These are phyloP conservation scores for Andricus curvator DNA, from an alignment of 2,888 invertebrate species.

Conservation along the genomic window DNA sequence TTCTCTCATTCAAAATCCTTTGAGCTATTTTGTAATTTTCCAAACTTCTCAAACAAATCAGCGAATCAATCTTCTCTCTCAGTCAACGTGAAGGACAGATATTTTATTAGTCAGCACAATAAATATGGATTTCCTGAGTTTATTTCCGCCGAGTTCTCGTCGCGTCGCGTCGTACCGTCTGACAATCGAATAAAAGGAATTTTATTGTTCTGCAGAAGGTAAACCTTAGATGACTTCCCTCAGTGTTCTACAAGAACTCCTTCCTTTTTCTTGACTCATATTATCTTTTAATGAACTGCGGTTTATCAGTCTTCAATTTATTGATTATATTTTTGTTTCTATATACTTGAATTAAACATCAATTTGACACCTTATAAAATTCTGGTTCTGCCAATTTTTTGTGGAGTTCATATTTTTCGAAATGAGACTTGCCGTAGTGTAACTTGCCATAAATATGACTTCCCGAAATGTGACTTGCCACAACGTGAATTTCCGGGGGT, in stretches of 20 bases:
- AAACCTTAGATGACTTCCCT: conserved; percentile 10
- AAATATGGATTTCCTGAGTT: conserved; percentile 33
- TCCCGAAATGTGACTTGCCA: too few species aligned
- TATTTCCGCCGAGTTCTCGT: conserved; percentile 7
- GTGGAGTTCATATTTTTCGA: too few species aligned
- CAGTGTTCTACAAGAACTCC: not conserved
- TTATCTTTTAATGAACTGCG: too few species aligned
- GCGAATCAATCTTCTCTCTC: conserved; percentile 1
- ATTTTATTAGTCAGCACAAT: conserved; percentile 35
- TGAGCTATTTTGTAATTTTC: conserved; percentile 16
- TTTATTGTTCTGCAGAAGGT: conserved; percentile 32
- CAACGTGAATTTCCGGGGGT: too few species aligned
- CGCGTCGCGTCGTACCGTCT: not conserved
- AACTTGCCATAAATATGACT: too few species aligned
- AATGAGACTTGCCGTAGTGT: too few species aligned
- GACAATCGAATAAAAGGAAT: conserved; percentile 34
- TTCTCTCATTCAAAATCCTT: conserved; percentile 10
- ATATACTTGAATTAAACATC: too few species aligned
- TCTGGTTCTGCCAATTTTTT: too few species aligned
- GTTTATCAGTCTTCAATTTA: too few species aligned
- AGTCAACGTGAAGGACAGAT: conserved; percentile 39
- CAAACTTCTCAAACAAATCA: conserved; percentile 34
- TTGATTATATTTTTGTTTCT: too few species aligned
- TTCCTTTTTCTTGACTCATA: not conserved
- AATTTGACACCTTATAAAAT: too few species aligned